phyloP scores from a whole-genome alignment of 2,888 invertebrate species.

The Rhingia campestris region DNA sequence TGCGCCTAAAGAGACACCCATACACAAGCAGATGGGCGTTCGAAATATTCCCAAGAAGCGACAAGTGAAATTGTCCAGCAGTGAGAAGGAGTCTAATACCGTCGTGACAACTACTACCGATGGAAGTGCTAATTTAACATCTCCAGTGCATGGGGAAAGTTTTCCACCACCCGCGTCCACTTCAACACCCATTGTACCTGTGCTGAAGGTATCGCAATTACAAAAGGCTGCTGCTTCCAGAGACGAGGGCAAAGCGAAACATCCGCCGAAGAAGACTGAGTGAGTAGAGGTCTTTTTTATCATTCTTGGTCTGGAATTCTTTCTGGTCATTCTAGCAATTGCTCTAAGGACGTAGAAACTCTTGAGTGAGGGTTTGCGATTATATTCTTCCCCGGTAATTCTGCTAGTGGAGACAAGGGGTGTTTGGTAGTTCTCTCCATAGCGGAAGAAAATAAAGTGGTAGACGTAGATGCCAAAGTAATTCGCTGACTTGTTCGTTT shows the following conservation, averaged over 20 bases:
- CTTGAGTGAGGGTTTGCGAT: too few species aligned
- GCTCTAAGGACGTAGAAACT: too few species aligned
- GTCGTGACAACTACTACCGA: constrained; percentile 27
- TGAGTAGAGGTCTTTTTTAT: constrained; percentile 28
- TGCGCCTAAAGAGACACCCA: constrained; percentile 11
- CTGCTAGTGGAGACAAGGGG: too few species aligned
- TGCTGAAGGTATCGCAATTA: constrained; percentile 44
- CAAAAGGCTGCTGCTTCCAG: constrained; percentile 55
- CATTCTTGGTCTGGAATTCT: neutral
- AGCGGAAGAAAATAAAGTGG: too few species aligned
- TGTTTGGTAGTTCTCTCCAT: too few species aligned
- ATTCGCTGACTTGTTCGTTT: too few species aligned
- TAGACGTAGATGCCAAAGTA: too few species aligned
- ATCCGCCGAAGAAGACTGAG: constrained; percentile 51
- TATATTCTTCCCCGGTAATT: too few species aligned
- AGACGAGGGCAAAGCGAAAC: constrained; percentile 27
- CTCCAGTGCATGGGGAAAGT: neutral
- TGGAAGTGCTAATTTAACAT: neutral
- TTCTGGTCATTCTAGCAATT: too few species aligned
- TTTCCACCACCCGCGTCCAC: constrained; percentile 13
- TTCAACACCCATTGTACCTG: constrained; percentile 50
- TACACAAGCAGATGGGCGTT: constrained; percentile 9
- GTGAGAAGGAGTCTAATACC: constrained; percentile 23
- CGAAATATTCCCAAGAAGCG: constrained; percentile 64
- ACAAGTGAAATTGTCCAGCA: constrained; percentile 19